Evolutionary conservation across 2,888 invertebrate genomes (phyloP), one percentile per base, ranked within the genome.

Genomic region (Drosophila rellima): DNA sequence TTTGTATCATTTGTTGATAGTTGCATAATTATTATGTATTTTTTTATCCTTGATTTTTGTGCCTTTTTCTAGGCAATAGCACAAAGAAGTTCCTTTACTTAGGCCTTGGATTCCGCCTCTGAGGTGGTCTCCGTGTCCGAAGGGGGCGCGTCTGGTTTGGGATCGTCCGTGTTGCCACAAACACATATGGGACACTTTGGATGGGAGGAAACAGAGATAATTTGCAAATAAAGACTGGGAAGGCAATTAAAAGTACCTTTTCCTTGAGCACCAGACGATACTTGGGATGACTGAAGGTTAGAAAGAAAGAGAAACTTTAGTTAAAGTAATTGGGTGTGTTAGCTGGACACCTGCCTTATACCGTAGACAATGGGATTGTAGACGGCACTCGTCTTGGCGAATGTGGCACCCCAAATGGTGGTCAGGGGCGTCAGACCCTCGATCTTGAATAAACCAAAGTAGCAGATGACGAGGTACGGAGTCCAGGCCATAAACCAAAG

Each of bases 401-500:
- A 97, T 76, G 98, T 94, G 26, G 98, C 97, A 47, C 97, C 96
- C 96, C 97, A 97, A 92, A 97, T 97, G 57, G 97, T 97, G 68
- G 95, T 95, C 74, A 97, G 93, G 6, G 97, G 97, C 70, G 94
- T 96, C 84, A 97, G 95, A 37, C 94, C 95, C 10, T 94, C 94
- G 64, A 94, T 94, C 86, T 96, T 95, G 88, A 97, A 96, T 59
- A 97, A 95, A 37, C 97, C 97, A 64, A 95, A 93, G 87, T 94
- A 96, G 92, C 97, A 97, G 90, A 97, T 96, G 56, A 97, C 95
- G 76, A 97, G 93, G 90, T 97, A 98, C 2, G 97, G 97, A 3
- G 97, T 96, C 98, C 98, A 98, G 47, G 97, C 97, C 94, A 97
- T 95, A 93, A 98, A 96, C 97, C 97, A 98, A 74, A 98, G 93